These are phyloP conservation scores for Pyxicephalus adspersus DNA, from an alignment of 2,113 vertebrate species.

Conservation along the genomic window DNA sequence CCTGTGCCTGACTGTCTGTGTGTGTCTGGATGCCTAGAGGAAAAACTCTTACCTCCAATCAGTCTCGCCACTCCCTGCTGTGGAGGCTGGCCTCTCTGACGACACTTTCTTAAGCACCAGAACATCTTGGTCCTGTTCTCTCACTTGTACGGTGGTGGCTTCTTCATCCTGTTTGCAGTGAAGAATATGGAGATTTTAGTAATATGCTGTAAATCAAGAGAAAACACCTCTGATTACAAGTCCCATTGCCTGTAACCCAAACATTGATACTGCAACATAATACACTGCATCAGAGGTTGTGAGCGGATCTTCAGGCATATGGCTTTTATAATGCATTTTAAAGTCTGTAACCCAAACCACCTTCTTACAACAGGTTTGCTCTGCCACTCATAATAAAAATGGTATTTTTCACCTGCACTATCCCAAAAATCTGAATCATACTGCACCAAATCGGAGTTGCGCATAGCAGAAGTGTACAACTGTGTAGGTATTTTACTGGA, in stretches of 20 bases:
- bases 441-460: too few relatives aligned
- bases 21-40: constrained; percentile 64
- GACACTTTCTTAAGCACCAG: constrained; percentile 85
- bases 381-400: too few relatives aligned
- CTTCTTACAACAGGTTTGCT: too few relatives aligned
- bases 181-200: constrained; percentile 43
- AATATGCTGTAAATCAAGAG: constrained; percentile 41
- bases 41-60: constrained; percentile 74
- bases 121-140: constrained; percentile 81
- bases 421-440: too few relatives aligned
- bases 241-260: constrained; percentile 35
- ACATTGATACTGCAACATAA: constrained; percentile 53
- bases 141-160: constrained; percentile 77
- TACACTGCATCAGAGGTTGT: constrained; percentile 34
- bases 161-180: constrained; percentile 79
- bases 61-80: constrained; percentile 67
- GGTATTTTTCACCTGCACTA: too few relatives aligned
- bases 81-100: constrained; percentile 81
- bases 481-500: too few relatives aligned
- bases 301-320: neutral
- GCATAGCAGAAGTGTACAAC: too few relatives aligned
- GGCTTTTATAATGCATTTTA: constrained; percentile 4
- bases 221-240: constrained; percentile 56
- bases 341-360: neutral
- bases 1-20: constrained; percentile 62